These are phyloP conservation scores for Cerastoderma edule DNA, from an alignment of 2,888 invertebrate genomes.

Conservation along the genomic window DNA sequence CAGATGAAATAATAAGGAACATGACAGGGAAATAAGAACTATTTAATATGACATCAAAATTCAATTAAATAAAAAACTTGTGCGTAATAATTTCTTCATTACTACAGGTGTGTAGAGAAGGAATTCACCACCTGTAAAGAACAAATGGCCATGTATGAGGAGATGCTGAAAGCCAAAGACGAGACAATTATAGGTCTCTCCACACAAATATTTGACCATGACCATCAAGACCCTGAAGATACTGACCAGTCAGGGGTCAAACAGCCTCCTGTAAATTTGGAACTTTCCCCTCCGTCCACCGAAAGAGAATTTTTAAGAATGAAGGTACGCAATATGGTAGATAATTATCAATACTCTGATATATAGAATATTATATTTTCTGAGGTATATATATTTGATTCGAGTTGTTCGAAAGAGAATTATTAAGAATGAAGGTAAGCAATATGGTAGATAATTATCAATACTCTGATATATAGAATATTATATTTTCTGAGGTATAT, in stretches of 20 bases:
- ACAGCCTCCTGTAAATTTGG: constrained; percentile 10
- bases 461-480: too few relatives aligned
- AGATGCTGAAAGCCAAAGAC: constrained; percentile 83
- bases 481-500: too few relatives aligned
- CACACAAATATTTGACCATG: constrained; percentile 79
- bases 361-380: too few relatives aligned
- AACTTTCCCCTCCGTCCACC: constrained; percentile 25
- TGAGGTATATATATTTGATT: too few relatives aligned
- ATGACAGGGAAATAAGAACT: too few relatives aligned
- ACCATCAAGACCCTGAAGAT: constrained; percentile 8
- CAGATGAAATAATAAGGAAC: too few relatives aligned
- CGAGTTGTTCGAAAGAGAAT: too few relatives aligned
- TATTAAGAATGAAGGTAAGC: too few relatives aligned
- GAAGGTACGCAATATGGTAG: constrained; percentile 51
- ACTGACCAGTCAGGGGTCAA: constrained; percentile 13
- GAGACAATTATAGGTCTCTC: constrained; percentile 83
- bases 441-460: too few relatives aligned
- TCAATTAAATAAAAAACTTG: too few relatives aligned
- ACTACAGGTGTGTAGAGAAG: constrained; percentile 72
- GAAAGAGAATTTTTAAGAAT: constrained; percentile 67
- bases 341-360: too few relatives aligned
- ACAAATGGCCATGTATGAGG: constrained; percentile 79
- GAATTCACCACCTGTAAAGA: constrained; percentile 76
- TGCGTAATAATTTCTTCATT: neutral
- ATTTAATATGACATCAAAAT: too few relatives aligned